A percentile compares a stretch with the other conserved stretches of the same genome.
Conservation (phyloP, 1,140 invertebrate species). For the Hyles vespertilio region DNA sequence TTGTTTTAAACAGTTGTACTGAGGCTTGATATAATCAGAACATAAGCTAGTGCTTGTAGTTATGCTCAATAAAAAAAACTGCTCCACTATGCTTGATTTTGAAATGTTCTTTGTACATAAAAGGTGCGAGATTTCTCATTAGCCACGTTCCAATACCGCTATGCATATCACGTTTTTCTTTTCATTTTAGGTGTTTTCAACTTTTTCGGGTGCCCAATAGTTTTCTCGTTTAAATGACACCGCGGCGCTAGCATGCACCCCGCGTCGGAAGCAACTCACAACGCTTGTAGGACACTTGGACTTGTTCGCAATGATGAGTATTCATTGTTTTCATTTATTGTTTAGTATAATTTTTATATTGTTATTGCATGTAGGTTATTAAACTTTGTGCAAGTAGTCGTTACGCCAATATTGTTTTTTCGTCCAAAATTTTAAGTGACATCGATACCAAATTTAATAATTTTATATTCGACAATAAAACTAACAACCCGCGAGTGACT, state of each 20-base stretch:
- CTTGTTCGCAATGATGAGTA: slow-evolving; percentile 74
- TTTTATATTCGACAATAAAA: no score
- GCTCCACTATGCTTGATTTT: no score
- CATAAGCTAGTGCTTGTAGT: no score
- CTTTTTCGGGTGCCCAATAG: slow-evolving; percentile 76
- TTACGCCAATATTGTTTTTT: no score
- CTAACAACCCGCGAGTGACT: no score
- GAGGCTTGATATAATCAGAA: no score
- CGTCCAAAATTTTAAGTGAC: no score
- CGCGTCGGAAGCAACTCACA: slow-evolving; percentile 45
- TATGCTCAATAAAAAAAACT: no score
- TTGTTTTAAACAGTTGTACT: neutral
- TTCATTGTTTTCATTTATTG: slow-evolving; percentile 56
- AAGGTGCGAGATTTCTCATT: slow-evolving; percentile 31
- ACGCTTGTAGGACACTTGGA: slow-evolving; percentile 63
- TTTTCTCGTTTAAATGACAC: slow-evolving; percentile 75
- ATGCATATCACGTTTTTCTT: slow-evolving; percentile 71
- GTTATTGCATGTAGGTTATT: slow-evolving; percentile 21
- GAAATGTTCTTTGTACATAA: slow-evolving; percentile 3
- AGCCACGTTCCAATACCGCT: slow-evolving; percentile 18
- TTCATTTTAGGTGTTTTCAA: slow-evolving; percentile 76
- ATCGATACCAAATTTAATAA: no score
- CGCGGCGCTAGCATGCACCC: slow-evolving; percentile 52
- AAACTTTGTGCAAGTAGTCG: no score
- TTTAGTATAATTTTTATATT: slow-evolving; percentile 21